Evolutionary conservation across 2,113 vertebrate genomes (phyloP).

Genomic region (Camelus dromedarius): DNA sequence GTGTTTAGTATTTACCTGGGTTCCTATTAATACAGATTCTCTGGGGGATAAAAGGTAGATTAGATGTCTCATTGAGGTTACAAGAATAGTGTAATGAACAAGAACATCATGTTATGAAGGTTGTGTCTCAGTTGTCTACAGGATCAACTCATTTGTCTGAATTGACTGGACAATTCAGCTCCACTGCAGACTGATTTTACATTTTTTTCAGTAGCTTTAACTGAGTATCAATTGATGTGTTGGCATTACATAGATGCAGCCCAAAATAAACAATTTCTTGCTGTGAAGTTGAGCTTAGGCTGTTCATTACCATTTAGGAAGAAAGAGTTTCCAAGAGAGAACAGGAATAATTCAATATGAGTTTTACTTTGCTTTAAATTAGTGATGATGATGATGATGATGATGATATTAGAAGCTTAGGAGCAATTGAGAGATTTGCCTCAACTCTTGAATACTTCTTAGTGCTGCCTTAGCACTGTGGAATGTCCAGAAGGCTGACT

Average conservation of each 20-base stretch:
- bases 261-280: constrained; percentile 1
- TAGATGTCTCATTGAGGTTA: not conserved
- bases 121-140: not conserved
- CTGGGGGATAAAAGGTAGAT: not conserved
- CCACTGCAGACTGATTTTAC: not conserved
- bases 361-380: constrained; percentile 35
- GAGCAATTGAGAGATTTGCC: not conserved
- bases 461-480: not conserved
- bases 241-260: not conserved
- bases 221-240: not conserved
- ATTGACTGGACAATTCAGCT: not conserved
- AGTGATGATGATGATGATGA: not conserved
- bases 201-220: not conserved
- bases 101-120: not conserved
- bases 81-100: not conserved
- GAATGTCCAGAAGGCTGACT: not conserved
- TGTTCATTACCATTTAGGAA: constrained; percentile 11
- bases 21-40: not conserved
- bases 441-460: not conserved
- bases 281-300: not conserved
- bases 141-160: not conserved
- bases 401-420: not conserved
- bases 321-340: constrained; percentile 15
- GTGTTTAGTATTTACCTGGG: not conserved
- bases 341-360: not conserved